Percentiles rank a stretch among this genome's conserved stretches.
Evolutionary conservation across 2,113 vertebrate species (phyloP).

Genomic region (Spea multiplicata): DNA sequence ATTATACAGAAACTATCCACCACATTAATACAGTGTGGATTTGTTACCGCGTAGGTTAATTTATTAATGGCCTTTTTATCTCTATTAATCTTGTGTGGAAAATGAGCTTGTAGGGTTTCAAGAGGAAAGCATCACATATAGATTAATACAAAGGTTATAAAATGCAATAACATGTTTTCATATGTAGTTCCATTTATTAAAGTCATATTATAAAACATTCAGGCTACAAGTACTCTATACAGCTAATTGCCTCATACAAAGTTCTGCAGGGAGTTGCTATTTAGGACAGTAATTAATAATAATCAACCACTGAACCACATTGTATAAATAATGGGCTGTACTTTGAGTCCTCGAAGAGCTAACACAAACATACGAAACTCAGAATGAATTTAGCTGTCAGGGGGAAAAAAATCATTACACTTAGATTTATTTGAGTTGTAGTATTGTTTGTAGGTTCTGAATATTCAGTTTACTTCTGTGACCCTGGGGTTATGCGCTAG

Average conservation of each 20-base stretch:
- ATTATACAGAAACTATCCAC: too few species aligned
- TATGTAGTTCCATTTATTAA: conserved; percentile 2
- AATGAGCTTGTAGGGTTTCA: not conserved
- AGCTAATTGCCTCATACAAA: conserved; percentile 58
- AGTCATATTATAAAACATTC: conserved; percentile 10
- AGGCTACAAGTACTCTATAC: not conserved
- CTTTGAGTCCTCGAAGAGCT: conserved; percentile 71
- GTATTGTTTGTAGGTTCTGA: conserved; percentile 59
- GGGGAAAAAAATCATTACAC: conserved; percentile 51
- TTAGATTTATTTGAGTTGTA: conserved; percentile 46
- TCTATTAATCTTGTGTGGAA: not conserved
- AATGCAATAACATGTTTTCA: not conserved
- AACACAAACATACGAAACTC: conserved; percentile 71
- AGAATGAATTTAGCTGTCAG: conserved; percentile 73
- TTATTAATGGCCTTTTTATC: not conserved
- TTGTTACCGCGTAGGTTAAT: not conserved
- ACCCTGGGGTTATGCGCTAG: conserved; percentile 57
- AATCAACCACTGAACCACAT: conserved; percentile 67
- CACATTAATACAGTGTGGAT: too few species aligned
- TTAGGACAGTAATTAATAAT: conserved; percentile 77
- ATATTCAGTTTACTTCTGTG: conserved; percentile 68
- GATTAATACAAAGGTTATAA: not conserved
- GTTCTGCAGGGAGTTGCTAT: conserved; percentile 55
- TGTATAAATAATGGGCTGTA: conserved; percentile 70
- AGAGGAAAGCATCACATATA: not conserved